phyloP scores from a whole-genome alignment of 2,888 invertebrate species.

The Agrotis clavis region DNA sequence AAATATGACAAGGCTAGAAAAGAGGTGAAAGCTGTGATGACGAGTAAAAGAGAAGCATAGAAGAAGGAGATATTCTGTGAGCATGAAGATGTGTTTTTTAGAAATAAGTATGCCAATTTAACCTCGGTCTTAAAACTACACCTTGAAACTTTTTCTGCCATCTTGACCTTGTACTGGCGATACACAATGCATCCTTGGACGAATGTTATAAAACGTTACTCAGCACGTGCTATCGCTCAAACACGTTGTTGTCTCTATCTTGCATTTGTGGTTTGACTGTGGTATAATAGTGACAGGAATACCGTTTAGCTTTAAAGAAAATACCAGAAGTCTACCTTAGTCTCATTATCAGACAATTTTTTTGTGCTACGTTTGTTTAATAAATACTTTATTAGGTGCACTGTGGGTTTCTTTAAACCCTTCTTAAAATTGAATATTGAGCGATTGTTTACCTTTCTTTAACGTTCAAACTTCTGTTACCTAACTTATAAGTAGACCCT shows the following conservation, averaged over 20 bases:
- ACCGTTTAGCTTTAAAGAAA: background rate
- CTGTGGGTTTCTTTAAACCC: no score
- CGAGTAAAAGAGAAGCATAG: no score
- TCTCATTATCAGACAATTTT: background rate
- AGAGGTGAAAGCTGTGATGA: no score
- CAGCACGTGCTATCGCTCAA: background rate
- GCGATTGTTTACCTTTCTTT: no score
- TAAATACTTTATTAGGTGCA: background rate
- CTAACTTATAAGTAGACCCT: no score
- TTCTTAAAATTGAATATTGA: no score
- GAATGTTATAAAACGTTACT: background rate
- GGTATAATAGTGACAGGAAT: no score
- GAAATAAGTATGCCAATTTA: no score
- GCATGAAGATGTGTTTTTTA: background rate
- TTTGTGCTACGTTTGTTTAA: no score
- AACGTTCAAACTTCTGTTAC: no score
- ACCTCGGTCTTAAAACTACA: conserved; percentile 14
- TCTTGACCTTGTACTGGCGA: background rate
- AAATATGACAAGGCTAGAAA: no score
- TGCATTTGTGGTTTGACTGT: background rate
- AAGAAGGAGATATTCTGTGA: no score
- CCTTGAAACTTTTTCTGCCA: conserved; percentile 12
- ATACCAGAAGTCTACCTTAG: background rate
- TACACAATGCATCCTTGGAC: background rate
- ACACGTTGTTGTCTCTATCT: background rate